Conservation (phyloP, 2,888 invertebrate species). For the Entomobrya multifasciata region DNA sequence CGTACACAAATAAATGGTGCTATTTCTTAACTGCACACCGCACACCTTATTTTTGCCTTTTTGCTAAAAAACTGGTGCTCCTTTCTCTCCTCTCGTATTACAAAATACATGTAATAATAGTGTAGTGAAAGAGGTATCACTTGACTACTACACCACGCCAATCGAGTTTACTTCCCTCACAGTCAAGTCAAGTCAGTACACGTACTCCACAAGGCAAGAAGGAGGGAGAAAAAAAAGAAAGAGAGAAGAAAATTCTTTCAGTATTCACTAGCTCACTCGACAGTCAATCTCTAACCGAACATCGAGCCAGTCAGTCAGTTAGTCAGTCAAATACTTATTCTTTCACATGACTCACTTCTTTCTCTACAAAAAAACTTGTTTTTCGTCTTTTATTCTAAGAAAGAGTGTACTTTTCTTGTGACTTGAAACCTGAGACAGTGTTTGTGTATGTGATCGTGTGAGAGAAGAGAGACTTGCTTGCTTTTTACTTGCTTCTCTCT, state of each 20-base stretch:
- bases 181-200: too few relatives aligned
- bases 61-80: background rate
- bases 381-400: background rate
- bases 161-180: conserved; percentile 25
- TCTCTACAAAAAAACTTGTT: background rate
- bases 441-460: conserved; percentile 2
- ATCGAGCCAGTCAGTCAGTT: conserved; percentile 43
- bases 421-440: conserved; percentile 10
- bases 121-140: conserved; percentile 26
- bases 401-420: too few relatives aligned
- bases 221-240: background rate
- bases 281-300: conserved; percentile 48
- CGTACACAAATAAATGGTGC: background rate
- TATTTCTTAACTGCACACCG: background rate
- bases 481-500: background rate
- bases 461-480: too few relatives aligned
- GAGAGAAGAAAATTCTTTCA: conserved; percentile 27
- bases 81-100: background rate
- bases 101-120: too few relatives aligned
- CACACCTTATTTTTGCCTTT: background rate
- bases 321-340: conserved; percentile 25
- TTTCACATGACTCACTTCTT: conserved; percentile 5
- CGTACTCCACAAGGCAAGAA: background rate
- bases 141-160: conserved; percentile 14
- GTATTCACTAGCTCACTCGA: conserved; percentile 30